phyloP scores from a whole-genome alignment of 1,140 invertebrate species.

The Eciton burchellii region DNA sequence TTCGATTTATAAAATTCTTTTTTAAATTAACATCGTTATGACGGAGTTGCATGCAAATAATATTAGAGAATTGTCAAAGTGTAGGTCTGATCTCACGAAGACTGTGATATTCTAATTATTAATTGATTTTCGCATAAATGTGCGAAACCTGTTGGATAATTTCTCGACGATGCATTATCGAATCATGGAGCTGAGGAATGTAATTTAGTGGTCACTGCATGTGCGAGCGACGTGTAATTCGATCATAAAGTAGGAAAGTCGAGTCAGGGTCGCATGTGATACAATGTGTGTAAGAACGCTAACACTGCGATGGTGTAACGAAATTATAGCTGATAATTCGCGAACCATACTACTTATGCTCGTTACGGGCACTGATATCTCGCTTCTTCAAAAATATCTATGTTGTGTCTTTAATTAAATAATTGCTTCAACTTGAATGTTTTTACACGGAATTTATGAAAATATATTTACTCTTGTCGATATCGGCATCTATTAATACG shows the following conservation, averaged over 20 bases:
- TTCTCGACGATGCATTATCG: conserved; percentile 23
- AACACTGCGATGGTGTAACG: conserved; percentile 23
- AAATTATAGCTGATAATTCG: conserved; percentile 47
- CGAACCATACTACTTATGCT: conserved; percentile 21
- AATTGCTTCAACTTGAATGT: too few species aligned
- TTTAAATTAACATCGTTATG: not conserved
- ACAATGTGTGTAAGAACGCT: conserved; percentile 31
- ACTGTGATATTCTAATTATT: not conserved
- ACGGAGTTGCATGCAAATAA: not conserved
- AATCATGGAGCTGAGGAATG: conserved; percentile 31
- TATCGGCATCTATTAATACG: not conserved
- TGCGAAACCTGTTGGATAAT: conserved; percentile 24
- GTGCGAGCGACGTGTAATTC: conserved; percentile 44
- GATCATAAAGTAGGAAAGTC: conserved; percentile 57
- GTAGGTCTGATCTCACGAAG: not conserved
- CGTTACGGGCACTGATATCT: conserved; percentile 24
- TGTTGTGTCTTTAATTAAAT: not conserved
- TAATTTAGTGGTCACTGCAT: conserved; percentile 45
- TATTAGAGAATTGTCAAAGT: not conserved
- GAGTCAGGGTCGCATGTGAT: conserved; percentile 43
- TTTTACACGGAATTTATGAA: not conserved
- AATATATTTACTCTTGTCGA: not conserved
- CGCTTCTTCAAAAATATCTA: not conserved
- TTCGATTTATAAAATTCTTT: not conserved
- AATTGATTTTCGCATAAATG: conserved; percentile 1